Base-by-base conservation (phyloP, 2,888 invertebrate species). In the Abrostola tripartita region DNA sequence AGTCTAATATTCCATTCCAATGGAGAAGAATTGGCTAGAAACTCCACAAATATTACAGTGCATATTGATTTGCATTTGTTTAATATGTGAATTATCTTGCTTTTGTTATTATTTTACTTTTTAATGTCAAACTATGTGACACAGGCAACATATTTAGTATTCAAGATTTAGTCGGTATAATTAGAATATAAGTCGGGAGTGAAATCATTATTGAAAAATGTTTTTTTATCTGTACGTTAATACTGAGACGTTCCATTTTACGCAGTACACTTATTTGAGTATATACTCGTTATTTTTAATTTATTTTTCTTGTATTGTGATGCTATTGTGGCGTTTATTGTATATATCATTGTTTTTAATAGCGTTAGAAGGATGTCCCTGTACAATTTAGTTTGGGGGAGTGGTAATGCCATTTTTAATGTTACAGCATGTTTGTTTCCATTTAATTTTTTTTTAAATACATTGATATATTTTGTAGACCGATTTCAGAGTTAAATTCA, bases 141-240 rank as follows among this genome's bases (percentile, higher is more conserved):
- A 79, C 69, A 71, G 64, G 64, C 63, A 24, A 71, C 61, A 65
- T 74, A 74, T 70, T 82, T 84, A 88, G 85, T 85, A 83, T 85
- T 85, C 81, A 79, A 83, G 71, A 81, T 83, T 82, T 88, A 86
- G 85, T 71, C 79, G 62, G 81, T 81, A 83, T 81, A 81, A 69
- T 70, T 79, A 90, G 90, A 84, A 63, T 71, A 52, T 83, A 90
- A 91, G 89, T 79, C 78, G 86, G 83, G 78, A 81, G 52, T 60
- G 64, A 73, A 74, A 78, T 70, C 77, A 77, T 72, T 68, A 78
- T 66, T 47, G 68, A 74, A 71, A 64, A 61, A 55, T 64, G 59
- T 66, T 77, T 78, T 61, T 66, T 71, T 66, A 68, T 74, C 68
- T 60, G 63, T 77, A 65, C 50, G 67, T 62, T 62, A 52, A 74